Evolutionary conservation across 2,888 invertebrate species (phyloP).

Genomic region (Tridacna gigas): DNA sequence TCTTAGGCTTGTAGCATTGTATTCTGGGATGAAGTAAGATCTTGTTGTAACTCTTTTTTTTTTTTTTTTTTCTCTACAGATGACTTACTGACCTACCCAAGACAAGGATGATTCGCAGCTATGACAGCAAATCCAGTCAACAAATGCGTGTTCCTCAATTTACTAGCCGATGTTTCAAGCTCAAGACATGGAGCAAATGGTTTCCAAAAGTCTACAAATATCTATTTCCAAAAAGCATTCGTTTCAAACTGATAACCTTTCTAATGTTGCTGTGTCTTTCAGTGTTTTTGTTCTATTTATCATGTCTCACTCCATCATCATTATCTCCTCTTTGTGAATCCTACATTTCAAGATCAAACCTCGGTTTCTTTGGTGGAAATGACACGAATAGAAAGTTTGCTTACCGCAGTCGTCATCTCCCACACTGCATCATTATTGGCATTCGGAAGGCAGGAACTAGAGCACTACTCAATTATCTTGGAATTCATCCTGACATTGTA

Average conservation of each 20-base stretch:
- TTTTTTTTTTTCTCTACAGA: too few species aligned
- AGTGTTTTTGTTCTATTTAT: constrained; percentile 20
- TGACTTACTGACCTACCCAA: too few species aligned
- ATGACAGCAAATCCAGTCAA: background rate
- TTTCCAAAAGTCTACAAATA: constrained; percentile 11
- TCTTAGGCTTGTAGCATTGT: too few species aligned
- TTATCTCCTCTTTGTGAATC: background rate
- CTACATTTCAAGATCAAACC: background rate
- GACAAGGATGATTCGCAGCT: background rate
- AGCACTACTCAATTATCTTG: constrained; percentile 84
- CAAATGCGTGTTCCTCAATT: background rate
- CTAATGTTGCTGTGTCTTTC: constrained; percentile 22
- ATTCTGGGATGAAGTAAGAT: too few species aligned
- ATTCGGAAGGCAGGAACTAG: constrained; percentile 85
- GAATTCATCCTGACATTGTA: constrained; percentile 89
- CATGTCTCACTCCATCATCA: background rate
- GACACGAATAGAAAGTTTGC: constrained; percentile 29
- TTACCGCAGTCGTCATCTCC: constrained; percentile 79
- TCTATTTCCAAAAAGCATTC: constrained; percentile 33
- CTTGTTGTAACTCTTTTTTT: too few species aligned
- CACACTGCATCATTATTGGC: constrained; percentile 85
- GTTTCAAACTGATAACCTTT: constrained; percentile 33
- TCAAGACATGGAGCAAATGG: background rate
- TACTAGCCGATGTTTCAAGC: background rate
- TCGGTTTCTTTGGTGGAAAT: constrained; percentile 3